Evolutionary conservation across 2,888 invertebrate genomes (phyloP).

Genomic region (Calameuta filiformis): DNA sequence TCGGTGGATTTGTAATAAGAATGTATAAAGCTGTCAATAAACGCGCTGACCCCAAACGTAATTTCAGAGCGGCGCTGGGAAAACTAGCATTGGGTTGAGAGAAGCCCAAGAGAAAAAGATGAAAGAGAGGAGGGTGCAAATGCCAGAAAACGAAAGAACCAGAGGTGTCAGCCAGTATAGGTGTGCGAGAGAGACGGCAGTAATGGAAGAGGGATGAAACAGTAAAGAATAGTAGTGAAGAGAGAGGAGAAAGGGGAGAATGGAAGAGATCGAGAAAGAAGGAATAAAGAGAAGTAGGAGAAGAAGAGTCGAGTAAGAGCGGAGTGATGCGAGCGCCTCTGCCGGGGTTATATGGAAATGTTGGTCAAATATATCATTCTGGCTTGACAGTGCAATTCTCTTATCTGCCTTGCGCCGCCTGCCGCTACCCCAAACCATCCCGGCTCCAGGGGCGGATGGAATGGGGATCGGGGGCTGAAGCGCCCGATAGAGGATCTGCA

Average conservation of each 20-base stretch:
- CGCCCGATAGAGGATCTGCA: conserved; percentile 62
- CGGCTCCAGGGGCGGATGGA: conserved; percentile 45
- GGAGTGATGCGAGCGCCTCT: conserved; percentile 57
- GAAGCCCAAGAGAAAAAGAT: neutral
- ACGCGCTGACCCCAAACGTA: conserved; percentile 51
- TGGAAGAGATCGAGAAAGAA: conserved; percentile 17
- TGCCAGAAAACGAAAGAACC: conserved; percentile 20
- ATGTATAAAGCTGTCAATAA: conserved; percentile 54
- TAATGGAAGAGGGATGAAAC: conserved; percentile 12
- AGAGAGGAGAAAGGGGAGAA: conserved; percentile 25
- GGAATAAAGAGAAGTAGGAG: conserved; percentile 29
- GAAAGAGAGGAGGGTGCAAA: conserved; percentile 14
- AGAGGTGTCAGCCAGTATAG: neutral
- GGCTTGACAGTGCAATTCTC: conserved; percentile 91
- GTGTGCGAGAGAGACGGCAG: neutral
- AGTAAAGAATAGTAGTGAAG: conserved; percentile 18
- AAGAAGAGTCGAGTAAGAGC: conserved; percentile 42
- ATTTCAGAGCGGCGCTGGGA: conserved; percentile 39
- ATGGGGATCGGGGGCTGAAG: conserved; percentile 53
- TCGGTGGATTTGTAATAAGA: conserved; percentile 50
- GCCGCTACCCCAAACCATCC: conserved; percentile 62
- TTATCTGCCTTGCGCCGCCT: conserved; percentile 77
- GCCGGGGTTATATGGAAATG: conserved; percentile 78
- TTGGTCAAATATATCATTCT: conserved; percentile 91
- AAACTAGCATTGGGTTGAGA: conserved; percentile 15